Evolutionary conservation across 2,888 invertebrate species (phyloP).

Genomic region (Lymantria dispar): DNA sequence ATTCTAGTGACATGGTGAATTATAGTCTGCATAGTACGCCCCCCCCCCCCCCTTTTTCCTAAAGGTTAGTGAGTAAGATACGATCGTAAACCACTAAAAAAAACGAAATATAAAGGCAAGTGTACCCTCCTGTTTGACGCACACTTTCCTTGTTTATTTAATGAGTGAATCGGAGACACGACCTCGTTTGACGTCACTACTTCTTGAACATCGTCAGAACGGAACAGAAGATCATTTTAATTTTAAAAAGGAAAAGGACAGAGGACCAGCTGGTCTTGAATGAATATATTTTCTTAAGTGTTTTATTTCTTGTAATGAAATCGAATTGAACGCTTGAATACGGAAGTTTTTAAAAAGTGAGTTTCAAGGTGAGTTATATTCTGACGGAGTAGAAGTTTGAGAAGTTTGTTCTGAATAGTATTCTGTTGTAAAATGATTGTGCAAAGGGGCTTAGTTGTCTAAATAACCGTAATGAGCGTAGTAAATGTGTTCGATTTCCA

Average conservation of each 20-base stretch:
- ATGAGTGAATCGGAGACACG: constrained; percentile 76
- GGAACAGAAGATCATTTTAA: constrained; percentile 40
- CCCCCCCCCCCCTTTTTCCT: no score
- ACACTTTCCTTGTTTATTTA: constrained; percentile 73
- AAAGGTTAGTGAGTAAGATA: no score
- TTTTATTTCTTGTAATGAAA: constrained; percentile 54
- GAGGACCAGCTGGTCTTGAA: constrained; percentile 56
- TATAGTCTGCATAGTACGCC: no score
- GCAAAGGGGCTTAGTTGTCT: no score
- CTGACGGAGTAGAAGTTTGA: not conserved
- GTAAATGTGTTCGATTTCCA: no score
- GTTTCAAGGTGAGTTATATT: constrained; percentile 36
- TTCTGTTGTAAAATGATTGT: not conserved
- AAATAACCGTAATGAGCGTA: no score
- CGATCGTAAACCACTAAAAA: no score
- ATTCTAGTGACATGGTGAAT: no score
- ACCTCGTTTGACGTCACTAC: constrained; percentile 77
- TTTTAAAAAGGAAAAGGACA: constrained; percentile 41
- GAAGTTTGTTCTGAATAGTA: not conserved
- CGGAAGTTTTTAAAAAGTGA: constrained; percentile 32
- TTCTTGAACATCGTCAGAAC: constrained; percentile 52
- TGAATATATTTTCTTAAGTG: constrained; percentile 70
- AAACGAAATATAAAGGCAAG: not conserved
- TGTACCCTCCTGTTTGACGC: constrained; percentile 35
- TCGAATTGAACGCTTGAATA: constrained; percentile 46